Base-by-base conservation (phyloP, 2,113 vertebrate species). In the Eulemur macaco region DNA sequence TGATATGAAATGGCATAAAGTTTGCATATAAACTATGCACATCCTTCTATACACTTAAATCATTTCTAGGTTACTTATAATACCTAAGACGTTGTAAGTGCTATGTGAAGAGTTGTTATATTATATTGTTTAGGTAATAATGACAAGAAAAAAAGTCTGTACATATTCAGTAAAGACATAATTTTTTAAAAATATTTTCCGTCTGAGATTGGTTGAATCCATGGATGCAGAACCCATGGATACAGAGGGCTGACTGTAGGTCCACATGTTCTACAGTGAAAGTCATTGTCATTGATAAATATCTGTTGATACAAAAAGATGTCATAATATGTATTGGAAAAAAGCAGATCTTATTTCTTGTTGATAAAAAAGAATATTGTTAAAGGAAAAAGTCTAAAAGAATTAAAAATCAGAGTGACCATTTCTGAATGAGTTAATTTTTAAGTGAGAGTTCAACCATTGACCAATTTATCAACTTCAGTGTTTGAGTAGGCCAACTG, bases 331-430 rank as follows among this genome's bases (percentile, higher is more conserved):
- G 12, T 56, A 78, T 29, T 31, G 12, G 42, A 54, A 68, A 86
- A 78, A 39, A 69, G 5, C 17, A 64, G 60, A 54, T 88, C 78
- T 88, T 86, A 66, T 42, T 81, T 95, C 93, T 91, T 80, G 21
- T 81, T 81, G 34, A 54, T 68, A 73, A 88, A 92, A 86, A 94
- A 89, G n/a, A 94, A 14, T 90, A 45, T 81, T 42, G 89, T 89
- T 84, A 83, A 86, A 94, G 56, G 47, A 66, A 88, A 73, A 50
- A 7, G 1, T 20, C 21, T 93, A 25, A 25, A 45, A 63, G 50
- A 91, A 80, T 60, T 91, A 80, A 84, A 92, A 68, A 56, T 92
- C 21, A 56, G 18, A 76, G 64, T 78, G 20, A 20, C 20, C 5
- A 4, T 88, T 88, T 88, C 52, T 83, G 21, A 34, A 47, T 20